Percentiles rank a stretch among this genome's conserved stretches.
Conservation (phyloP, 2,888 invertebrate genomes). For the Lasius platythorax region DNA sequence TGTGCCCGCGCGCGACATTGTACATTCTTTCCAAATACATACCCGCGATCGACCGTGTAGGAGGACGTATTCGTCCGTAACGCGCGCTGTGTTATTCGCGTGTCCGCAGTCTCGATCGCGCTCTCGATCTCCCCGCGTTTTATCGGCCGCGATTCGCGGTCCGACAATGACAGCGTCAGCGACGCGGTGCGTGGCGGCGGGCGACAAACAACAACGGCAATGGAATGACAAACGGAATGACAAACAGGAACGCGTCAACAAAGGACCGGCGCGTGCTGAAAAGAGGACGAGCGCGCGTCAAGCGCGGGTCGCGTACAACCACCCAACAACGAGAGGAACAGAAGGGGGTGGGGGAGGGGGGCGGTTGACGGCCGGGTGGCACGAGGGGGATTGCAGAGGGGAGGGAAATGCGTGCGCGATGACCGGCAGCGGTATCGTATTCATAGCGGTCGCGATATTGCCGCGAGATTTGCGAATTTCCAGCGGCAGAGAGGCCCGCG, state of each 20-base stretch:
- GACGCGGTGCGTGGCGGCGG: conserved; percentile 38
- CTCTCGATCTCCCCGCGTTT: conserved; percentile 30
- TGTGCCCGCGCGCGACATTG: not conserved
- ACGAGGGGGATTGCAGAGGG: conserved; percentile 13
- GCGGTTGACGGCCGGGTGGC: conserved; percentile 34
- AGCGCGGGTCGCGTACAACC: conserved; percentile 53
- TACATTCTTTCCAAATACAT: conserved; percentile 1
- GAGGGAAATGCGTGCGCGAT: conserved; percentile 39
- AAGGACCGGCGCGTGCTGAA: conserved; percentile 55
- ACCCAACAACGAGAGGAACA: not conserved
- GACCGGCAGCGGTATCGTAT: conserved; percentile 55
- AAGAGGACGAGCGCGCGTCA: conserved; percentile 57
- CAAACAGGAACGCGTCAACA: conserved; percentile 61
- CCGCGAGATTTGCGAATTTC: conserved; percentile 55
- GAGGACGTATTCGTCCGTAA: conserved; percentile 58
- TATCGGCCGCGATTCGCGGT: conserved; percentile 55
- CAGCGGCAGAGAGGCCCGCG: conserved; percentile 28
- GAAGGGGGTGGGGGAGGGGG: not conserved
- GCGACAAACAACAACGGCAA: conserved; percentile 59
- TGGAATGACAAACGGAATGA: conserved; percentile 60
- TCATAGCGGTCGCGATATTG: conserved; percentile 54
- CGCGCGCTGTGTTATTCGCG: conserved; percentile 46
- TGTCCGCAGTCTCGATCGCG: conserved; percentile 40
- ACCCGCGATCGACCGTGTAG: conserved; percentile 5
- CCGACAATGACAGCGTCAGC: conserved; percentile 55